Conservation (phyloP, 2,888 invertebrate genomes). For the Dryobotodes eremita region DNA sequence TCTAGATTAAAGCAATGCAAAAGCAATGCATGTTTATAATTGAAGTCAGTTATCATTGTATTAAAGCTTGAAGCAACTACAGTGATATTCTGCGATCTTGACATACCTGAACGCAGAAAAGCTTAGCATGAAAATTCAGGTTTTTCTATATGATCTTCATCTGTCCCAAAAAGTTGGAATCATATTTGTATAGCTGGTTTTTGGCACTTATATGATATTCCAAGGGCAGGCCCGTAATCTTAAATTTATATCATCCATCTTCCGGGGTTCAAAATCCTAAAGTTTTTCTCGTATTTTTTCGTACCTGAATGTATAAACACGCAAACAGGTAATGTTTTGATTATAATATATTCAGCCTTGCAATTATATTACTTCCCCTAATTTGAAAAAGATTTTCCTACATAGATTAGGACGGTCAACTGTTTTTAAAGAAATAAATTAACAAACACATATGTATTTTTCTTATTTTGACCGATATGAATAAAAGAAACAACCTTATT, state of each 20-base stretch:
- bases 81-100: background rate
- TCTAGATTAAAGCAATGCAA: background rate
- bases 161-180: background rate
- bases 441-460: conserved; percentile 11
- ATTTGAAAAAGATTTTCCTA: conserved; percentile 60
- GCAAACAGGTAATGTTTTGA: conserved; percentile 24
- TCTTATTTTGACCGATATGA: background rate
- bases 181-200: background rate
- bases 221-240: background rate
- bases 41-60: background rate
- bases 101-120: background rate
- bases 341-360: conserved; percentile 64
- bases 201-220: background rate
- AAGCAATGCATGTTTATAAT: background rate
- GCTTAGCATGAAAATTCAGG: background rate
- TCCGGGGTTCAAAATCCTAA: background rate
- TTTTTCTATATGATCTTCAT: background rate
- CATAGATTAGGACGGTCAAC: conserved; percentile 51
- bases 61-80: background rate
- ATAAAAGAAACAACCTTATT: background rate
- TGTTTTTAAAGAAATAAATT: conserved; percentile 19
- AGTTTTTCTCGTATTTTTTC: background rate
- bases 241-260: background rate
- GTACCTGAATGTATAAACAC: conserved; percentile 20
- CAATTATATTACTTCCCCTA: conserved; percentile 60